phyloP scores from a whole-genome alignment of 2,888 invertebrate genomes.

The Tachystola acroxantha region DNA sequence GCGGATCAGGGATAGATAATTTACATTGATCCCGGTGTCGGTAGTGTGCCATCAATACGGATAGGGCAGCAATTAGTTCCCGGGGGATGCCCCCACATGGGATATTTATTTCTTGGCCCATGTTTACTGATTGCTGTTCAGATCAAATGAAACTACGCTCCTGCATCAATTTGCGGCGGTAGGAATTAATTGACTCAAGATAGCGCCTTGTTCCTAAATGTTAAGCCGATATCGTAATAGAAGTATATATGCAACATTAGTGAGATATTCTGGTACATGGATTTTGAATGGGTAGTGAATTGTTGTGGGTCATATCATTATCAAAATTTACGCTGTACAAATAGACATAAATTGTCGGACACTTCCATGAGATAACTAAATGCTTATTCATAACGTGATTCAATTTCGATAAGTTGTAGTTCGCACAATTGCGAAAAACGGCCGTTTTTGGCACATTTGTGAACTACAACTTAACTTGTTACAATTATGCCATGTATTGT shows the following conservation, averaged over 20 bases:
- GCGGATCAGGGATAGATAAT: constrained; percentile 56
- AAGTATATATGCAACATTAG: neutral
- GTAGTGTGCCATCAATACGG: constrained; percentile 68
- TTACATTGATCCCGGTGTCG: constrained; percentile 59
- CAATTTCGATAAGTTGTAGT: too few relatives aligned
- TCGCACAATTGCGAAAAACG: too few relatives aligned
- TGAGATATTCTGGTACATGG: neutral
- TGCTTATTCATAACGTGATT: too few relatives aligned
- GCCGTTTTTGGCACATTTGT: too few relatives aligned
- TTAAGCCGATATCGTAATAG: neutral
- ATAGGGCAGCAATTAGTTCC: constrained; percentile 71
- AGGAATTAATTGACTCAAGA: constrained; percentile 5
- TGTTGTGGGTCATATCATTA: too few relatives aligned
- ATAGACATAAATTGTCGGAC: too few relatives aligned
- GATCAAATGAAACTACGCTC: constrained; percentile 37
- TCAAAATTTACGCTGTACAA: too few relatives aligned
- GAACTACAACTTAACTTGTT: too few relatives aligned
- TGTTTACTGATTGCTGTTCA: constrained; percentile 54
- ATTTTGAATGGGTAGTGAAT: too few relatives aligned
- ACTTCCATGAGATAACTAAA: too few relatives aligned
- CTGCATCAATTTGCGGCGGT: constrained; percentile 30
- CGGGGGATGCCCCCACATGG: constrained; percentile 40
- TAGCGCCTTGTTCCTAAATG: neutral
- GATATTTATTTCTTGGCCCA: constrained; percentile 62
- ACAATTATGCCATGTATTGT: too few relatives aligned